phyloP scores from a whole-genome alignment of 2,797 vertebrate species.

The Hylomyscus alleni region DNA sequence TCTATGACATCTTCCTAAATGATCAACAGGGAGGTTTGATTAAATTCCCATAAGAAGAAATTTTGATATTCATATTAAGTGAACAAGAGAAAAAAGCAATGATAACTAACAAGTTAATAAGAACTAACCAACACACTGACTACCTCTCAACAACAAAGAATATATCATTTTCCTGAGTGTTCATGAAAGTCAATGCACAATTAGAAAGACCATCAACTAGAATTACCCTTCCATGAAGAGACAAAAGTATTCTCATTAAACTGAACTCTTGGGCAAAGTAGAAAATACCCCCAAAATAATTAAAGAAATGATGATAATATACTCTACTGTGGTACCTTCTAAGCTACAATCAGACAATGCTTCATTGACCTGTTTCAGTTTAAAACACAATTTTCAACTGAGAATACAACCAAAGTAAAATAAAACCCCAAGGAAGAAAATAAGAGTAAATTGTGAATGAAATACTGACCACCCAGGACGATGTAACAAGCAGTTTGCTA shows the following conservation, averaged over 20 bases:
- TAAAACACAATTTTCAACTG: constrained; percentile 1
- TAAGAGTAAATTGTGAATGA: constrained; percentile 24
- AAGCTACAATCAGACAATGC: background rate
- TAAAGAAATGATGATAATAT: background rate
- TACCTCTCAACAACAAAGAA: constrained; percentile 35
- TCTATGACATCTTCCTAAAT: background rate
- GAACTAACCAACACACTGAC: background rate
- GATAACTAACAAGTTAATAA: background rate
- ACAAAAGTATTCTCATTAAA: constrained; percentile 33
- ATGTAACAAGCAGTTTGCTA: background rate
- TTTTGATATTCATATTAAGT: background rate
- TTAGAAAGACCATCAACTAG: constrained; percentile 8
- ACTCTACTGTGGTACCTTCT: background rate
- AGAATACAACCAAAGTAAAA: constrained; percentile 17
- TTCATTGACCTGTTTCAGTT: background rate
- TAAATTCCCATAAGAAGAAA: background rate
- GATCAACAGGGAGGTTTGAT: background rate
- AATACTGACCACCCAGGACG: background rate
- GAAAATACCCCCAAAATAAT: background rate
- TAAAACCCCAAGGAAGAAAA: constrained; percentile 2
- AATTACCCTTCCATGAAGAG: background rate
- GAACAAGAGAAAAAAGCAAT: background rate
- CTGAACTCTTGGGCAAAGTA: constrained; percentile 13
- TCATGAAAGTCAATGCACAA: constrained; percentile 19
- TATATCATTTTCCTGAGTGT: constrained; percentile 7